Conservation (phyloP, 2,113 vertebrate species). For the Pelusios castaneus region DNA sequence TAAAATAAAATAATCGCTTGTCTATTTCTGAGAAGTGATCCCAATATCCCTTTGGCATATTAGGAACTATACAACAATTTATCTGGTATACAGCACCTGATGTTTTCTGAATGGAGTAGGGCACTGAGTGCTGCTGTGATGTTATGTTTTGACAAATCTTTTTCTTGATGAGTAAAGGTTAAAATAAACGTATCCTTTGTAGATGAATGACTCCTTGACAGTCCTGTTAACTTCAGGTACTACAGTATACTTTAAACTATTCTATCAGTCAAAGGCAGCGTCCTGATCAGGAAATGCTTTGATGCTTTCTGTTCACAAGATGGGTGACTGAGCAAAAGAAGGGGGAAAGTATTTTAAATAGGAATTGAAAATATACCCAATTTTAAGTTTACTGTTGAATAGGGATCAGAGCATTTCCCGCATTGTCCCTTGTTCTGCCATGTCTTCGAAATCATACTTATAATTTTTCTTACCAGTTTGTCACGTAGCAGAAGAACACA, state of each 20-base stretch:
- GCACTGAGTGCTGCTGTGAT: background rate
- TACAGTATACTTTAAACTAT: background rate
- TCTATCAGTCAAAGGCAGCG: background rate
- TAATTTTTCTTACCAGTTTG: background rate
- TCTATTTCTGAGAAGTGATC: accelerated
- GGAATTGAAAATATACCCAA: background rate
- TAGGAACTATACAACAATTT: accelerated
- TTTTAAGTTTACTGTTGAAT: background rate
- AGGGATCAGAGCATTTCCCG: background rate
- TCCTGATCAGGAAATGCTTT: background rate
- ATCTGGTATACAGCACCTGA: accelerated
- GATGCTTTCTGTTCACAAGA: background rate
- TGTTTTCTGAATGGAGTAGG: background rate
- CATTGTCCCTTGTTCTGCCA: background rate
- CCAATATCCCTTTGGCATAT: accelerated
- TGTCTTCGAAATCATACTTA: background rate
- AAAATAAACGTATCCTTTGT: background rate
- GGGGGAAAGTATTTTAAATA: background rate
- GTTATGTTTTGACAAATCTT: background rate
- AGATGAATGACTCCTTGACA: background rate
- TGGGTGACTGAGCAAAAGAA: background rate
- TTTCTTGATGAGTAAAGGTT: background rate
- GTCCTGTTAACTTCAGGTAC: background rate
- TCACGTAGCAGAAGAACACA: background rate
- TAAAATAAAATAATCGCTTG: background rate